A percentile compares a stretch with the other conserved stretches of the same genome.
Evolutionary conservation across 2,113 vertebrate species (phyloP).

Genomic region (Antigone vipio): DNA sequence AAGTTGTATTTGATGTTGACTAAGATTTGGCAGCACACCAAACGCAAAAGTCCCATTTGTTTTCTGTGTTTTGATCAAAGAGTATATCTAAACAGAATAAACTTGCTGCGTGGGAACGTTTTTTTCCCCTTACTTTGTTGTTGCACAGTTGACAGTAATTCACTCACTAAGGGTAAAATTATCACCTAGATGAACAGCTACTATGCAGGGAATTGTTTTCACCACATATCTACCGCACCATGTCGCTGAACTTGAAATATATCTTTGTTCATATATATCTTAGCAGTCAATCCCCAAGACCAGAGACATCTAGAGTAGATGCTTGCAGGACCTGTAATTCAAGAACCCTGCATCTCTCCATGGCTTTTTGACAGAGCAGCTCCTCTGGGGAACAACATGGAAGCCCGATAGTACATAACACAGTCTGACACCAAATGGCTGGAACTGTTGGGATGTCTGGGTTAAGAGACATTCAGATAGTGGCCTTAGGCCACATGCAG

Average conservation of each 20-base stretch:
- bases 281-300: background rate
- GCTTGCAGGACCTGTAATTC: background rate
- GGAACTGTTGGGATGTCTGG: background rate
- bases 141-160: slow-evolving; percentile 16
- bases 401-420: background rate
- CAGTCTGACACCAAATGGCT: background rate
- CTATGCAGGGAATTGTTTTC: background rate
- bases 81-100: slow-evolving; percentile 22
- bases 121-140: background rate
- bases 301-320: background rate
- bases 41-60: background rate
- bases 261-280: background rate
- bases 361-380: background rate
- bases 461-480: background rate
- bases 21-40: slow-evolving; percentile 44
- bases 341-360: background rate
- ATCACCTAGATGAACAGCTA: background rate
- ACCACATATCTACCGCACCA: background rate
- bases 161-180: slow-evolving; percentile 10
- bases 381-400: background rate
- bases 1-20: slow-evolving; percentile 42
- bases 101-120: background rate
- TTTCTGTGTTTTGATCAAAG: slow-evolving; percentile 52
- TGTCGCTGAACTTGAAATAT: background rate
- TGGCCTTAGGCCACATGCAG: background rate